Percentiles rank a stretch among this genome's conserved stretches.
These are phyloP conservation scores for Eupsilia transversa DNA, from an alignment of 2,888 invertebrate species.

Conservation along the genomic window DNA sequence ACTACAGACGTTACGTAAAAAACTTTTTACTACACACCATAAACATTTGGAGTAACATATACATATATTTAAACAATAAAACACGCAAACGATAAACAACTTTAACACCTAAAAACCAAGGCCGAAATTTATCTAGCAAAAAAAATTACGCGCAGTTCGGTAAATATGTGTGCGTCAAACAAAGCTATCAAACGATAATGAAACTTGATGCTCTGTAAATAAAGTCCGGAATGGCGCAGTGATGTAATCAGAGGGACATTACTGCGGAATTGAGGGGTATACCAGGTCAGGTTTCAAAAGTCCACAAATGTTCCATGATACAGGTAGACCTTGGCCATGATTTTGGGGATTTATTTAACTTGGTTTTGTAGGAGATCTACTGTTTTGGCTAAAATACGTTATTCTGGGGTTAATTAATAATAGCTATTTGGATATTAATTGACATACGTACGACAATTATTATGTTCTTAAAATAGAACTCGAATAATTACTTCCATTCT, in stretches of 20 bases:
- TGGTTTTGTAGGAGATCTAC: background rate
- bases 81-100: conserved; percentile 39
- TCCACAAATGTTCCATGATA: conserved; percentile 47
- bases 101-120: conserved; percentile 12
- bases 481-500: background rate
- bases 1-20: conserved; percentile 53
- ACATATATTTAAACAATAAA: conserved; percentile 49
- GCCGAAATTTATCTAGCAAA: conserved; percentile 14
- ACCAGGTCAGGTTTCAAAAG: conserved; percentile 60
- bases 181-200: conserved; percentile 54
- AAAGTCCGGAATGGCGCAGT: conserved; percentile 41
- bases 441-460: background rate
- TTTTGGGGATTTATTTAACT: conserved; percentile 12
- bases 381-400: no score
- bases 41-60: conserved; percentile 50
- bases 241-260: conserved; percentile 43
- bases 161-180: conserved; percentile 56
- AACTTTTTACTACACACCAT: conserved; percentile 44
- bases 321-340: conserved; percentile 27
- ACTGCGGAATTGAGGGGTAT: conserved; percentile 45
- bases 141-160: conserved; percentile 35
- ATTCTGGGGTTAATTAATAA: background rate
- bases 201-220: conserved; percentile 48
- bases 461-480: background rate
- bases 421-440: background rate